Percentiles rank a stretch among this genome's conserved stretches.
Evolutionary conservation across 2,113 vertebrate species (phyloP).

Genomic region (Periophthalmus modestus): DNA sequence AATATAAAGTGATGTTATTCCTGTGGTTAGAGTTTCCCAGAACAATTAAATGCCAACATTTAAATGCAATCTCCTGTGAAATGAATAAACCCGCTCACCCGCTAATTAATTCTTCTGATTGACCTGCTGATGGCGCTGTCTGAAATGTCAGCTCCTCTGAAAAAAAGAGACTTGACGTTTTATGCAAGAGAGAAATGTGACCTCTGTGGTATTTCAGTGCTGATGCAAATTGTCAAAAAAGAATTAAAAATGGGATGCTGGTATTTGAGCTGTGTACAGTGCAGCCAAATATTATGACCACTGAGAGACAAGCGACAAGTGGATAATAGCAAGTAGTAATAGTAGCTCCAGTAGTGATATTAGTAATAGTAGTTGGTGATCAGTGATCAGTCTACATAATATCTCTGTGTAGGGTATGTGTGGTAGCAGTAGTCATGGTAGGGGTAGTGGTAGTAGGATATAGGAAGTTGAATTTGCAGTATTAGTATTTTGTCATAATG

Average conservation of each 20-base stretch:
- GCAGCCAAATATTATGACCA: background rate
- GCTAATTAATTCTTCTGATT: conserved; percentile 27
- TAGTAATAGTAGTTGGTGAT: too few relatives aligned
- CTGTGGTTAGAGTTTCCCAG: background rate
- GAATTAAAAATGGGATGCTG: background rate
- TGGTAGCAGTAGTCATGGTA: too few relatives aligned
- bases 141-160: conserved; percentile 34
- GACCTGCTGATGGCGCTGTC: conserved; percentile 18
- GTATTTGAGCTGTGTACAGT: background rate
- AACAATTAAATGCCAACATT: conserved; percentile 39
- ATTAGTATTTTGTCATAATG: too few relatives aligned
- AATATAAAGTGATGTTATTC: too few relatives aligned
- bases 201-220: conserved; percentile 1
- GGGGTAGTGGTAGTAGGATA: too few relatives aligned
- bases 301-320: too few relatives aligned
- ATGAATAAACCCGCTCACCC: conserved; percentile 27
- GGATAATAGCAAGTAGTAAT: too few relatives aligned
- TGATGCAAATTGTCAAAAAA: background rate
- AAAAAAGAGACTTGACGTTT: conserved; percentile 9
- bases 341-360: too few relatives aligned
- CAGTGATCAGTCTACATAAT: too few relatives aligned
- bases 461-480: too few relatives aligned
- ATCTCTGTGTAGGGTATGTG: too few relatives aligned
- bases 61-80: conserved; percentile 24
- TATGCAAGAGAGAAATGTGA: background rate